These are phyloP conservation scores for Silurus aristotelis DNA, from an alignment of 2,797 vertebrate genomes.

Conservation along the genomic window DNA sequence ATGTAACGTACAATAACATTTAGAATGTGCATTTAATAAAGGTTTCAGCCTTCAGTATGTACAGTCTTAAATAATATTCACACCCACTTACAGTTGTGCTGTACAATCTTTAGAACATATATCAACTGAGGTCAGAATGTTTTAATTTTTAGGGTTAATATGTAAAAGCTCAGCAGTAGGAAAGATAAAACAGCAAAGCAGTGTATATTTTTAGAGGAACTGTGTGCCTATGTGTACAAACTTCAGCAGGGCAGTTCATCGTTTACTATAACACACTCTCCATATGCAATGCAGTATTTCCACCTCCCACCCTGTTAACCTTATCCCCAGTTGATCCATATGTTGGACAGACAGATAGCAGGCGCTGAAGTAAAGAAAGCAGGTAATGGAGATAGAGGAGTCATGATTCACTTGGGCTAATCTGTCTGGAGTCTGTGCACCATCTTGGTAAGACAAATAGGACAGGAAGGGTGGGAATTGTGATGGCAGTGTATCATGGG, in stretches of 20 bases:
- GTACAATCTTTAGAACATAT: neutral
- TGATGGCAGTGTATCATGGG: conserved; percentile 84
- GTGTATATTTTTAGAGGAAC: conserved; percentile 8
- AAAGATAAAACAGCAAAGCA: conserved; percentile 80
- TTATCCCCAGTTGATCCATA: neutral
- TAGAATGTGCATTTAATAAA: neutral
- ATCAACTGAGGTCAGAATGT: conserved; percentile 6
- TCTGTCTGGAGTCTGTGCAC: conserved; percentile 80
- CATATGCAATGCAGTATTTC: conserved; percentile 34
- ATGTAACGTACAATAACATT: neutral
- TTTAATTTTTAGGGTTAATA: neutral
- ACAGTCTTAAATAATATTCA: neutral
- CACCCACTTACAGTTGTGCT: neutral
- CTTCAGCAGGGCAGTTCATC: conserved; percentile 39
- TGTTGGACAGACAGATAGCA: conserved; percentile 4
- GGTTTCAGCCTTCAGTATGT: neutral
- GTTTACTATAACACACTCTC: conserved; percentile 25
- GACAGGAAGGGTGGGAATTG: conserved; percentile 81
- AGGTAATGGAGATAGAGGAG: conserved; percentile 15
- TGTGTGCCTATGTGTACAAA: conserved; percentile 32
- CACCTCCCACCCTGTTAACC: conserved; percentile 22
- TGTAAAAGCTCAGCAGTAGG: conserved; percentile 70
- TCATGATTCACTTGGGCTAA: conserved; percentile 88
- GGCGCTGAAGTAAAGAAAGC: conserved; percentile 9
- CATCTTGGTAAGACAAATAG: conserved; percentile 85